Evolutionary conservation across 2,888 invertebrate species (phyloP), one percentile per base, ranked within the genome.

Genomic region (Apamea epomidion): DNA sequence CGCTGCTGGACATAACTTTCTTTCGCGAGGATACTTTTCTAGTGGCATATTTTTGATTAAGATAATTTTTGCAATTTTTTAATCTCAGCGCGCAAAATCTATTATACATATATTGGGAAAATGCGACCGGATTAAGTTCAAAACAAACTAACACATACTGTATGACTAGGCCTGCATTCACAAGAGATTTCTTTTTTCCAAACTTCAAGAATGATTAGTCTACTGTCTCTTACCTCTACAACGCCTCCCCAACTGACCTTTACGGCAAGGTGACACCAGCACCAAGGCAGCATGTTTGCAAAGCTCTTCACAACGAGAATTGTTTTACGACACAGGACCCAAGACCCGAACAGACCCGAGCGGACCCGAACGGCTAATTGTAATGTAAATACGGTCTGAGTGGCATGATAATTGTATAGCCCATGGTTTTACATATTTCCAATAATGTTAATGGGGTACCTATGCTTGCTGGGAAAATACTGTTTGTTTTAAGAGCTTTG

Each of bases 301-400:
- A 74, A 89, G 80, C 90, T 90, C 92, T 92, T 90, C 75, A 89
- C 76, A 73, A 84, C 77, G 68, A 70, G 78, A 82, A 91, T 87
- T 82, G 82, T 86, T 87, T 84, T 82, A 89, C 82, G 80, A 77
- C 80, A 72, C 79, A n/a, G 54, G 37, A 54, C 80, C 83, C 74
- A 16, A 74, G 85, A 65, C 67, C 85, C 78, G 68, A 74, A 77
- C 68, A n/a, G 72, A 72, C 67, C 60, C 65, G 76, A 75, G 74
- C 58, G 51, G 76, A 76, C 73, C 74, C 62, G 54, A 76, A 67
- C 32, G 45, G 65, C 76, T 87, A 81, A 87, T 90, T 87, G 87
- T 81, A 54, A 80, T 89, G 87, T 87, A 90, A 90, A 89, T 90
- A 87, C 10, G 1, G 37, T 10, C 29, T 45, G 58, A 78, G 58